Evolutionary conservation across 2,113 vertebrate species (phyloP), one percentile per base, ranked within the genome.

Genomic region (Heloderma charlesbogerti): DNA sequence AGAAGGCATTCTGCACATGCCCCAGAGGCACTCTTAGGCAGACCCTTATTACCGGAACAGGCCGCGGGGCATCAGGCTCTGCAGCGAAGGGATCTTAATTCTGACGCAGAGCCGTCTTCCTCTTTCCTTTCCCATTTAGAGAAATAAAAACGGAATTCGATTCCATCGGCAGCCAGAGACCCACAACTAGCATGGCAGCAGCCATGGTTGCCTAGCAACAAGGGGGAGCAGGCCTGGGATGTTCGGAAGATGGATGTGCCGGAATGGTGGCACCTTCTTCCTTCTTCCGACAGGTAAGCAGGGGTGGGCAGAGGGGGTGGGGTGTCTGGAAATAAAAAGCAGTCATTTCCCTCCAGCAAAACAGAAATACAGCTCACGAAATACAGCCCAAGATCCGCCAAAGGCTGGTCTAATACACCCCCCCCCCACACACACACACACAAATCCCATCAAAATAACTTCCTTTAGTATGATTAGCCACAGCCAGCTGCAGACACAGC

Each of bases 191-290:
- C 16, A 16, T n/a, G 37, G 18, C 22, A 43, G 86, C 74, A 6
- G 54, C 40, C 54, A 18, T 2, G 22, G 86, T 88, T 88, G 86
- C 86, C 40, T 45, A 88, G 86, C 87, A 88, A 88, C 40, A 16
- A 16, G 54, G 66, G 75, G n/a, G n/a, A 66, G 74, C 1, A 7
- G 1, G 40, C 40, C 16, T 15, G 29, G 4, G 57, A 40, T 45
- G 87, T 40, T 66, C 3, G 34, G 18, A 7, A 12, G 51, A n/a
- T n/a, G n/a, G n/a, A n/a, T n/a, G n/a, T n/a, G n/a, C n/a, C n/a
- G 10, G 29, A 27, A 34, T 20, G 15, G 13, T 16, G 31, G 75
- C 54, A 79, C 57, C 75, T 37, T 88, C 40, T n/a, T n/a, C n/a
- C n/a, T n/a, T n/a, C n/a, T 79, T 20, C 57, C 57, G 4, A n/a